Percentiles rank a stretch among this genome's conserved stretches.
These are phyloP conservation scores for Panthera tigris DNA, from an alignment of 2,113 vertebrate genomes.

Conservation along the genomic window DNA sequence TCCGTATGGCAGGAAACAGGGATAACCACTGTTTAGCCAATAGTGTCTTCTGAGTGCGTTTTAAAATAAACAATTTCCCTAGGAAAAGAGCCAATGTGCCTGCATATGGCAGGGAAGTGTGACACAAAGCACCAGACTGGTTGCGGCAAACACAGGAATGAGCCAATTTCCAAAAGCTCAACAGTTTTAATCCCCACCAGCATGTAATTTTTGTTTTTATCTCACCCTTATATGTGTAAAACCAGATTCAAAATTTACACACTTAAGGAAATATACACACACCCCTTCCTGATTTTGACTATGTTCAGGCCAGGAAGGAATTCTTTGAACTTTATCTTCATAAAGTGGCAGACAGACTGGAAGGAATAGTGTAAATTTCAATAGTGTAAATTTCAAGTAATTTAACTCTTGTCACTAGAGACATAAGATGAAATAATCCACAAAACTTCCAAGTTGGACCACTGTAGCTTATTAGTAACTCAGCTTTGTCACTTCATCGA, in stretches of 20 bases:
- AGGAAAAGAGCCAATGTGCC: conserved; percentile 76
- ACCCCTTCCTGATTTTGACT: neutral
- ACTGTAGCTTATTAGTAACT: neutral
- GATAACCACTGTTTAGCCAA: conserved; percentile 61
- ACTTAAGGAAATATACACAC: conserved; percentile 8
- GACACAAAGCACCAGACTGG: conserved; percentile 76
- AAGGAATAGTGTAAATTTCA: neutral
- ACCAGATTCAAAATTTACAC: conserved; percentile 48
- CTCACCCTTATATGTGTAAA: conserved; percentile 65
- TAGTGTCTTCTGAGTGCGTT: conserved; percentile 53
- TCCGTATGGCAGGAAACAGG: conserved; percentile 12
- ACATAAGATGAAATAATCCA: neutral
- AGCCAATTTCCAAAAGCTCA: conserved; percentile 66
- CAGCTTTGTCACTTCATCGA: neutral
- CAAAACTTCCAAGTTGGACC: neutral
- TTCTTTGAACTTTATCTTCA: neutral
- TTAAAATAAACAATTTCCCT: conserved; percentile 69
- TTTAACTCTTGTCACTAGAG: neutral
- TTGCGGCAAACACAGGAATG: conserved; percentile 63
- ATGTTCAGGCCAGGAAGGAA: neutral
- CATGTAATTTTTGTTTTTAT: conserved; percentile 61
- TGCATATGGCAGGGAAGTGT: conserved; percentile 75
- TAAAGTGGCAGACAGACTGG: neutral
- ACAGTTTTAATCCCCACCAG: conserved; percentile 59
- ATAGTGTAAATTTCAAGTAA: conserved; percentile 20